phyloP scores from a whole-genome alignment of 2,797 vertebrate species.

The Anguilla pacifica region DNA sequence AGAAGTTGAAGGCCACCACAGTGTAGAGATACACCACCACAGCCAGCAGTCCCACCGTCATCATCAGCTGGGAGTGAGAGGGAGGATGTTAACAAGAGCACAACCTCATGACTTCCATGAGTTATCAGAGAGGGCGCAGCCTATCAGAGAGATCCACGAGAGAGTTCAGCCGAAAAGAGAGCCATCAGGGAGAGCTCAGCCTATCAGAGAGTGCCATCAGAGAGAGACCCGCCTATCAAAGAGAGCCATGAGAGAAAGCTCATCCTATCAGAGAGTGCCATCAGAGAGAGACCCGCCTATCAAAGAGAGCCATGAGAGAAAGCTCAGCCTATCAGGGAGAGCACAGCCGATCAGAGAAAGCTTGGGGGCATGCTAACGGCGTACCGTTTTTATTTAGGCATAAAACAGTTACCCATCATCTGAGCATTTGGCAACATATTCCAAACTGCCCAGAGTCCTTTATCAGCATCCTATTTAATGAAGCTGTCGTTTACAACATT shows the following conservation, averaged over 20 bases:
- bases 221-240: neutral
- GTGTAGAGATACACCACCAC: conserved; percentile 94
- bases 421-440: no score
- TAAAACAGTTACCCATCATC: no score
- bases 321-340: neutral
- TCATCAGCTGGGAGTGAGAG: conserved; percentile 72
- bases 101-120: neutral
- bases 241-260: no score
- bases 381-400: no score
- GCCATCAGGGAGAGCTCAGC: no score
- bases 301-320: no score
- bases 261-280: neutral
- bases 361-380: no score
- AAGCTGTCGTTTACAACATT: no score
- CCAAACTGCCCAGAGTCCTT: no score
- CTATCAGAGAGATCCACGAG: neutral
- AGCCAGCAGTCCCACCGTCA: conserved; percentile 90
- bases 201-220: neutral
- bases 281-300: neutral
- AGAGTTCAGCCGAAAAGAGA: neutral
- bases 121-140: neutral
- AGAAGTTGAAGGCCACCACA: conserved; percentile 96
- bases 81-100: neutral
- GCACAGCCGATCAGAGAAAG: neutral
- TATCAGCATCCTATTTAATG: no score